Percentiles rank a stretch among this genome's conserved stretches.
Conservation (phyloP, 2,888 invertebrate species). For the Agrypnus murinus region DNA sequence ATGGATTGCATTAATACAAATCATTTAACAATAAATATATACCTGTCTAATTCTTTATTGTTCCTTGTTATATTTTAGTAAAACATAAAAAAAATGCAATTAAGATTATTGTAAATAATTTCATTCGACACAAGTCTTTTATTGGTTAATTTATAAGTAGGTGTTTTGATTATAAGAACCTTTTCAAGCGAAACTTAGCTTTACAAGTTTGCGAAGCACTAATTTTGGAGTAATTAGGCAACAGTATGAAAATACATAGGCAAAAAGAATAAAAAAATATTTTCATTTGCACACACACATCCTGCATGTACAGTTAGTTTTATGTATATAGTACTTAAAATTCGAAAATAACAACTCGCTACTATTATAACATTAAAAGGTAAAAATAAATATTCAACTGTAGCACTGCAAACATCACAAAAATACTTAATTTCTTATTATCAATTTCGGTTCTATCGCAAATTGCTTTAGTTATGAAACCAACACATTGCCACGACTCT, state of each 20-base stretch:
- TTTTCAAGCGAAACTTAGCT: conserved; percentile 15
- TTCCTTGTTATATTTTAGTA: no score
- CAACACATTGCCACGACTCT: conserved; percentile 69
- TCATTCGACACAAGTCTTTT: no score
- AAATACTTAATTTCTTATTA: conserved; percentile 26
- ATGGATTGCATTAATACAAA: no score
- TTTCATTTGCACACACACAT: background rate
- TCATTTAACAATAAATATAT: no score
- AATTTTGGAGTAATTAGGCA: conserved; percentile 16
- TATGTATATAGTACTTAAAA: background rate
- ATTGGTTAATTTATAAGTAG: no score
- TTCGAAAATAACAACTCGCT: background rate
- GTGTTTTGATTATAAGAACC: background rate
- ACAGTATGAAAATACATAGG: background rate
- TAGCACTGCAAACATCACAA: conserved; percentile 31
- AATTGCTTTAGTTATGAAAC: conserved; percentile 64
- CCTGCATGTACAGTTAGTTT: background rate
- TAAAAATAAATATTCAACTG: conserved; percentile 24
- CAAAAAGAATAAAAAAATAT: conserved; percentile 16
- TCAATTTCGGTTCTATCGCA: background rate
- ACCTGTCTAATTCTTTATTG: no score
- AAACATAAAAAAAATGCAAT: no score
- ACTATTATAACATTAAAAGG: background rate
- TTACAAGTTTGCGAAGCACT: background rate
- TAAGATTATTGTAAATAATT: no score